Evolutionary conservation across 2,113 vertebrate species (phyloP), one percentile per base, ranked within the genome.

Genomic region (Neotoma lepida): DNA sequence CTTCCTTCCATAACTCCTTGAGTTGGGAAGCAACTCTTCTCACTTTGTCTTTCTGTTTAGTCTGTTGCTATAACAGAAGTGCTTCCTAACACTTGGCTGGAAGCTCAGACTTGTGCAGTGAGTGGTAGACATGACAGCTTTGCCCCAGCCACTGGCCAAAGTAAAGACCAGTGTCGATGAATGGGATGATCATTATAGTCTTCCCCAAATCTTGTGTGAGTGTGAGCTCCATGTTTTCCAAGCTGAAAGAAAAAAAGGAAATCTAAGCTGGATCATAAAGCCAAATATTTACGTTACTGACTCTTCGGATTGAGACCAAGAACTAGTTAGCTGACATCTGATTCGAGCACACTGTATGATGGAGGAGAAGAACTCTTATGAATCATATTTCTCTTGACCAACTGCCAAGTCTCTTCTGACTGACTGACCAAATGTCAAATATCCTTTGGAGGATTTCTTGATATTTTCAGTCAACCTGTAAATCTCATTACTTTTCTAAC

Each of bases 401-500:
- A 35, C 33, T 92, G 96, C 95, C 96, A 97, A 44, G 39, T 93
- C 64, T 89, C 51, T 86, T 70, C 92, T 97, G 85, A 95, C 76
- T 95, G 92, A 95, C 87, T 93, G 94, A 94, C 87, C 81, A 92
- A 93, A 94, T 95, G 96, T 96, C 93, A 95, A 89, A 80, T 90
- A 86, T 89, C 58, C 86, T 93, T 95, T 93, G 96, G 91, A 93
- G n/a, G 18, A 63, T 95, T 97, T 96, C 35, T 82, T 97, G 54
- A 70, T 88, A 85, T 92, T 96, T 96, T 95, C 15, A 78, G 87
- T 78, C 94, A 64, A 76, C 94, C 96, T 97, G 97, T 91, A 93
- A 96, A 96, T 95, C 95, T 97, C 97, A 97, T 97, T 97, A 96
- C 54, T 91, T 96, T 96, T 77, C 76, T 90, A 96, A 96, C 5